Evolutionary conservation across 2,888 invertebrate species (phyloP), one percentile per base, ranked within the genome.

Genomic region (Ethmia dodecea): DNA sequence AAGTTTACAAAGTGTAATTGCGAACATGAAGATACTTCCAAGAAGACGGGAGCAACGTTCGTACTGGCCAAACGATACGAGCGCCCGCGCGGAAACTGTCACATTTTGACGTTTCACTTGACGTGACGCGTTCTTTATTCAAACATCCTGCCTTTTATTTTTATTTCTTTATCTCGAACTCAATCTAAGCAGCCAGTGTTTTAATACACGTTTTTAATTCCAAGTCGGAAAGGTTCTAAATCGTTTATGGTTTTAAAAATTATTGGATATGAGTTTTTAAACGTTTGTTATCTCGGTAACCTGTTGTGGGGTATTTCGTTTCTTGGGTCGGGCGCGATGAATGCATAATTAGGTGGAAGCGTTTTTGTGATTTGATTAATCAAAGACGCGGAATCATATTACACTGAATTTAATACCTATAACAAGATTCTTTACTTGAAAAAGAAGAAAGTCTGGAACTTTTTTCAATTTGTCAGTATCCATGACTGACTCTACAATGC

Each of bases 1-100:
- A 49, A 43, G 47, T 52, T 54, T 56, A 48, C 40, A 45, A 49
- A 43, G 47, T 52, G 53, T 56, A 60, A 53, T 53, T 52, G 46
- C 43, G 42, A 47, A 46, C 35, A 58, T 52, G 60, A 67, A 58
- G 62, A 66, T 65, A 65, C 63, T 83, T 83, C 81, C 67, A 55
- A 68, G 83, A 80, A 83, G 60, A 49, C 54, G 65, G 62, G 77
- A 64, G 77, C 78, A 75, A 71, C 58, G 77, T 47, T 64, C 70
- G 6, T 28, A 28, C 9, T 28, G 44, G 38, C 40, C 28, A 38
- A 30, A 26, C 11, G 22, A 22, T 22, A 22, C 22, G 22, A 40
- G 56, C 75, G 76, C 70, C 73, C 77, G 84, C 78, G 83, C 80
- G 80, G 79, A 83, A 83, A 84, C 83, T 84, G 84, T 84, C 84